A percentile compares a stretch with the other conserved stretches of the same genome.
phyloP scores from a whole-genome alignment of 2,888 invertebrate genomes.

The Melanchra persicariae region DNA sequence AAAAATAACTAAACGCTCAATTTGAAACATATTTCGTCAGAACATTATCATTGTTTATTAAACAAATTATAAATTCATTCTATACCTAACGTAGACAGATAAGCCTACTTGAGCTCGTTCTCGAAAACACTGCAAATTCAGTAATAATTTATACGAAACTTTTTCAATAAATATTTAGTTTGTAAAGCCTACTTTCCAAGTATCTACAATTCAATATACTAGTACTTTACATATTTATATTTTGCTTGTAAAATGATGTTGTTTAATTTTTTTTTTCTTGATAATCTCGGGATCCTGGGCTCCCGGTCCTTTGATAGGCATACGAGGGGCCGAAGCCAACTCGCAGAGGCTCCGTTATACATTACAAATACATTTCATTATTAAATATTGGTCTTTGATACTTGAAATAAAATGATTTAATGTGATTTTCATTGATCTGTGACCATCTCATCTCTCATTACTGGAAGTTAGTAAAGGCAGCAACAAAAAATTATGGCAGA shows the following conservation, averaged over 20 bases:
- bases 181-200: slow-evolving; percentile 46
- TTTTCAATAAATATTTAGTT: slow-evolving; percentile 65
- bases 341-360: too few species aligned
- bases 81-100: slow-evolving; percentile 10
- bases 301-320: too few species aligned
- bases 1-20: too few species aligned
- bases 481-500: neutral
- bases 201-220: slow-evolving; percentile 30
- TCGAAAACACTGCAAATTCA: slow-evolving; percentile 31
- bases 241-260: slow-evolving; percentile 28
- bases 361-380: too few species aligned
- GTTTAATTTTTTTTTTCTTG: neutral
- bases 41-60: neutral
- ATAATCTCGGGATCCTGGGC: too few species aligned
- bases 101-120: slow-evolving; percentile 22
- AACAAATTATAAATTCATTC: slow-evolving; percentile 8
- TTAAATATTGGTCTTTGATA: too few species aligned
- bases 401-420: too few species aligned
- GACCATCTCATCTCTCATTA: neutral
- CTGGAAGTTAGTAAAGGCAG: neutral
- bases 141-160: slow-evolving; percentile 54
- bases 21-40: neutral
- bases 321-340: too few species aligned
- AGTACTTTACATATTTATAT: slow-evolving; percentile 5
- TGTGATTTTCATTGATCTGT: neutral